Percentiles rank a stretch among this genome's conserved stretches.
Conservation (phyloP, 1,140 invertebrate species). For the Wasmannia auropunctata region DNA sequence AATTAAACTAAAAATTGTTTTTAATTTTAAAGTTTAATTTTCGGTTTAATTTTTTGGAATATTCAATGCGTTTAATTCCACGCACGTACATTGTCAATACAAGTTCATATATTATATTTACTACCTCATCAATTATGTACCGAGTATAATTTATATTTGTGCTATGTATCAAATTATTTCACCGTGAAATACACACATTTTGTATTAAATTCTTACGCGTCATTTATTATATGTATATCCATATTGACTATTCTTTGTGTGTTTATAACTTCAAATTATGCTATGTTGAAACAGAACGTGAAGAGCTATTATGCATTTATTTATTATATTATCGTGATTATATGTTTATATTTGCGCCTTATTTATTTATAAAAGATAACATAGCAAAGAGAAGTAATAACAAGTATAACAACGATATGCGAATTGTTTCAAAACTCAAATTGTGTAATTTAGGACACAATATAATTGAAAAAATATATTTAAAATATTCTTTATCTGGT, state of each 20-base stretch:
- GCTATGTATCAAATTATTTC: conserved; percentile 18
- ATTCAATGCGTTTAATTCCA: not conserved
- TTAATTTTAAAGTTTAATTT: conserved; percentile 33
- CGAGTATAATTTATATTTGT: conserved; percentile 16
- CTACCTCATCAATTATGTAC: not conserved
- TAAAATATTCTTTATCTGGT: not conserved
- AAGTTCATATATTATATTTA: not conserved
- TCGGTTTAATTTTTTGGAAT: conserved; percentile 14
- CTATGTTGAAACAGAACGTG: not conserved
- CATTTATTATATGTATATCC: not conserved
- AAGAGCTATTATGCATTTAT: not conserved
- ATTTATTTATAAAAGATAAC: conserved; percentile 10
- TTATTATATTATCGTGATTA: not conserved
- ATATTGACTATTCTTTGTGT: conserved; percentile 18
- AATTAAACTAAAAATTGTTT: not conserved
- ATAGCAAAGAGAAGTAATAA: not conserved
- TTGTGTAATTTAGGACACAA: not conserved
- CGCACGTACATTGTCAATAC: not conserved
- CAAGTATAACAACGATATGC: not conserved
- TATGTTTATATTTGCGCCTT: not conserved
- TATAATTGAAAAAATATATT: not conserved
- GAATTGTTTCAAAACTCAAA: not conserved
- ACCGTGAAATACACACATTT: conserved; percentile 3
- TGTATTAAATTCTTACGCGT: conserved; percentile 17
- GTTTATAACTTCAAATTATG: not conserved